Percentiles rank a stretch among this genome's conserved stretches.
These are phyloP conservation scores for Cuculus canorus DNA, from an alignment of 2,797 vertebrate genomes.

Conservation along the genomic window DNA sequence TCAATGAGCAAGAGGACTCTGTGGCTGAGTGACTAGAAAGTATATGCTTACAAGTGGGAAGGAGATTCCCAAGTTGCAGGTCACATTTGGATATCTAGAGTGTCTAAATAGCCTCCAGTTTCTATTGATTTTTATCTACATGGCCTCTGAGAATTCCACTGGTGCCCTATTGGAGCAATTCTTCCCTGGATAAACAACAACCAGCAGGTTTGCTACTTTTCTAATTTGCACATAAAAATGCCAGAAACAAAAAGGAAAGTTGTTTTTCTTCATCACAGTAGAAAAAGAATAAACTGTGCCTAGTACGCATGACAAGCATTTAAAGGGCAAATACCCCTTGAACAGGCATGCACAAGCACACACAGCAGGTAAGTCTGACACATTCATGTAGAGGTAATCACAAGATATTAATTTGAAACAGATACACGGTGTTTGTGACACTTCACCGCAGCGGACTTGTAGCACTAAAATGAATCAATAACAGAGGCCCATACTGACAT, in stretches of 20 bases:
- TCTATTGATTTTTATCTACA: neutral
- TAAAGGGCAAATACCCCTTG: neutral
- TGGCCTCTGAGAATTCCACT: neutral
- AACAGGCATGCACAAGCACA: neutral
- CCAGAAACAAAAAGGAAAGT: fast-evolving
- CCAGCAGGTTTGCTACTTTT: neutral
- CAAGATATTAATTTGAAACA: neutral
- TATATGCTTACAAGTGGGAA: neutral
- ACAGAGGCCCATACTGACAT: neutral
- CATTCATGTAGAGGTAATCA: fast-evolving
- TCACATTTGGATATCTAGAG: neutral
- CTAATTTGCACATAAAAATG: neutral
- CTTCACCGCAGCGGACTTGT: neutral
- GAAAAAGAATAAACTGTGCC: neutral
- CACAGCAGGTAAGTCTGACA: neutral
- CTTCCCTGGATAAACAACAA: neutral
- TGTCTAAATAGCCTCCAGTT: neutral
- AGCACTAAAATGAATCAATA: neutral
- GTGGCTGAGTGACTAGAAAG: neutral
- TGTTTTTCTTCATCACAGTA: neutral
- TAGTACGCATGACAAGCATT: neutral
- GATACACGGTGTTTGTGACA: neutral
- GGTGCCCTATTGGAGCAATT: neutral
- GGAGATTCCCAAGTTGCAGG: neutral
- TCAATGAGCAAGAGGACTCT: neutral